Evolutionary conservation across 2,888 invertebrate genomes (phyloP).

Genomic region (Watsonalla binaria): DNA sequence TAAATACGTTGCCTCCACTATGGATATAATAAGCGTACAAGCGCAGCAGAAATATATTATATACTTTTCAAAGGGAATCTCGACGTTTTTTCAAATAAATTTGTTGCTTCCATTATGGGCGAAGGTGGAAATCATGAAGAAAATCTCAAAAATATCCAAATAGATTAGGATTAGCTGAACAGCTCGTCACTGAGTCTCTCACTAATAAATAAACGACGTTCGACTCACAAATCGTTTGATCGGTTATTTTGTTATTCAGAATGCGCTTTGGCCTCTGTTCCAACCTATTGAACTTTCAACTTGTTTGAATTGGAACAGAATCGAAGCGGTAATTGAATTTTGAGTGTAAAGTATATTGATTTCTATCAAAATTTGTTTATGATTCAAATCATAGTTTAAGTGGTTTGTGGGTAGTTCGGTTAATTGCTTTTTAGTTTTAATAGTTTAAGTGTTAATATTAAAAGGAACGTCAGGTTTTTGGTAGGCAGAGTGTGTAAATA

Average conservation of each 20-base stretch:
- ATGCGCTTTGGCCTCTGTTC: slow-evolving; percentile 20
- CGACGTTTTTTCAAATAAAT: too few relatives aligned
- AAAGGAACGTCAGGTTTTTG: too few relatives aligned
- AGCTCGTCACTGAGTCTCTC: slow-evolving; percentile 11
- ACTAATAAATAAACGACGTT: slow-evolving; percentile 36
- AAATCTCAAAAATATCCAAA: too few relatives aligned
- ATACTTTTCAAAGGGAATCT: too few relatives aligned
- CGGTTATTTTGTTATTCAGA: slow-evolving; percentile 39
- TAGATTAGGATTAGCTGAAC: too few relatives aligned
- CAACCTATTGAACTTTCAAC: slow-evolving; percentile 26
- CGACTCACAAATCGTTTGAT: slow-evolving; percentile 16
- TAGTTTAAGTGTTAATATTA: neutral
- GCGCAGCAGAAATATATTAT: too few relatives aligned
- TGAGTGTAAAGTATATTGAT: slow-evolving; percentile 17
- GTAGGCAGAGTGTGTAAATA: too few relatives aligned
- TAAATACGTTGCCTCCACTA: too few relatives aligned
- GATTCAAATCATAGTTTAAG: neutral
- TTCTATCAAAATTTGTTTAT: slow-evolving; percentile 1
- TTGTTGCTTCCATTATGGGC: too few relatives aligned
- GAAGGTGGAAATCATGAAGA: too few relatives aligned
- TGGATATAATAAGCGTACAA: too few relatives aligned
- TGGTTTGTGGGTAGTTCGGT: too few relatives aligned
- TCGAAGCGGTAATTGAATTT: slow-evolving; percentile 22
- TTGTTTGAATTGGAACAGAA: slow-evolving; percentile 15
- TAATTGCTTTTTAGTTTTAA: neutral